These are phyloP conservation scores for Anseranas semipalmata DNA, from an alignment of 2,113 vertebrate genomes.

Conservation along the genomic window DNA sequence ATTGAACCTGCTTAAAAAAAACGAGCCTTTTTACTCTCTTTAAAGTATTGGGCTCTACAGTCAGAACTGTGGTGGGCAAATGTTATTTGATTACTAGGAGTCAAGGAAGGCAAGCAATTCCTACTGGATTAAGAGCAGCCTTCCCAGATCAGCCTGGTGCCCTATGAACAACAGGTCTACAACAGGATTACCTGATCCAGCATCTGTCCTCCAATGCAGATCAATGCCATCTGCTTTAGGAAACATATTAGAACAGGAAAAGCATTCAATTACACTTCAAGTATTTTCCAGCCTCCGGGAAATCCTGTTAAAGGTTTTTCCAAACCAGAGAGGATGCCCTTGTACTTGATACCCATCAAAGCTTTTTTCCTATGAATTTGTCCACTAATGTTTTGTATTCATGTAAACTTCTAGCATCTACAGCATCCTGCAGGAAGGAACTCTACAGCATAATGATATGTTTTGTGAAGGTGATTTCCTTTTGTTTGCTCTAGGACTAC, in stretches of 20 bases:
- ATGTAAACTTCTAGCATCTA: background rate
- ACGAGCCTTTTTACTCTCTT: background rate
- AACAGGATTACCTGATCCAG: background rate
- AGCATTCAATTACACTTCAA: background rate
- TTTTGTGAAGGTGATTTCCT: background rate
- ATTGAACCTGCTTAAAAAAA: background rate
- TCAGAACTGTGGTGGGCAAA: background rate
- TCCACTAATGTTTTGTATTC: background rate
- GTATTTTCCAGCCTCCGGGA: background rate
- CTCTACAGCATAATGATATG: background rate
- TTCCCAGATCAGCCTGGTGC: background rate
- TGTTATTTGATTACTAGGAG: background rate
- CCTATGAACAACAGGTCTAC: background rate
- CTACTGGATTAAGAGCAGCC: background rate
- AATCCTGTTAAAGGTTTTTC: background rate
- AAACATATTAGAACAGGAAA: background rate
- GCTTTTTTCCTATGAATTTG: background rate
- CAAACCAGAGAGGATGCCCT: background rate
- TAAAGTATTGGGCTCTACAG: background rate
- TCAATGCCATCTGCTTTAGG: background rate
- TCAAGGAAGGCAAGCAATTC: background rate
- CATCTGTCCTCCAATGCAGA: background rate
- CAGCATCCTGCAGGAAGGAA: background rate
- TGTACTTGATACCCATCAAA: background rate
- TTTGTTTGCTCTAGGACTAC: background rate